Base-by-base conservation (phyloP, 2,113 vertebrate genomes). In the Uria aalge region DNA sequence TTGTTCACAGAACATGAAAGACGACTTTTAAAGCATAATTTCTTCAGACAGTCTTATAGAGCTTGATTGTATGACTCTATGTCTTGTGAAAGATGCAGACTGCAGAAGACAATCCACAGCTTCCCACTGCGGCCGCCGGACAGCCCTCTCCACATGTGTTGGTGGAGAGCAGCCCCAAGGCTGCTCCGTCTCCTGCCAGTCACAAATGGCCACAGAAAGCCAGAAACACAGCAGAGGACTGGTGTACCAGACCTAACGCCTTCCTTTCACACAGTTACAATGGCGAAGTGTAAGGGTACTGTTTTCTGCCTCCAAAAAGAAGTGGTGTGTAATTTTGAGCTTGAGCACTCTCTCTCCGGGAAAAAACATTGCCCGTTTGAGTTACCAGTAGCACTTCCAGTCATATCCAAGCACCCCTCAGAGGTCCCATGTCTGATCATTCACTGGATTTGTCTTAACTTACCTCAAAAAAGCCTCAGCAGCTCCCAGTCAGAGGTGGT, bases 61-160 rank as follows among this genome's bases (percentile, higher is more conserved):
- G 8, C 11, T 38, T 69, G 36, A 29, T 45, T 55, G 18, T 50
- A 26, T 41, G 56, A 15, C 21, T 83, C 29, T 66, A 3, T 50
- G 47, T n/a, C 48, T 85, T 57, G 5, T 71, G 47, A 50, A 18
- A 16, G 41, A 15, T 32, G 34, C 21, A 78, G 64, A 47, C n/a
- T 55, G 52, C 52, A 87, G 47, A 88, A 84, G 26, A 4, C 20
- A 57, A 59, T 59, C 43, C 67, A 40, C 24, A 43, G 11, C 5
- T n/a, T 87, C 55, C 36, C n/a, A 10, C 27, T 7, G 21, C 0
- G 1, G 36, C 56, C 6, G 1, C 34, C 2, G 11, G 52, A 21
- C 47, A 90, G 16, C 16, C 41, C 23, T 40, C 19, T 41, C 38
- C 48, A 41, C 4, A 1, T 2, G 13, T 18, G 17, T 23, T 82